Evolutionary conservation across 2,113 vertebrate genomes (phyloP), one percentile per base, ranked within the genome.

Genomic region (Cottus gobio): DNA sequence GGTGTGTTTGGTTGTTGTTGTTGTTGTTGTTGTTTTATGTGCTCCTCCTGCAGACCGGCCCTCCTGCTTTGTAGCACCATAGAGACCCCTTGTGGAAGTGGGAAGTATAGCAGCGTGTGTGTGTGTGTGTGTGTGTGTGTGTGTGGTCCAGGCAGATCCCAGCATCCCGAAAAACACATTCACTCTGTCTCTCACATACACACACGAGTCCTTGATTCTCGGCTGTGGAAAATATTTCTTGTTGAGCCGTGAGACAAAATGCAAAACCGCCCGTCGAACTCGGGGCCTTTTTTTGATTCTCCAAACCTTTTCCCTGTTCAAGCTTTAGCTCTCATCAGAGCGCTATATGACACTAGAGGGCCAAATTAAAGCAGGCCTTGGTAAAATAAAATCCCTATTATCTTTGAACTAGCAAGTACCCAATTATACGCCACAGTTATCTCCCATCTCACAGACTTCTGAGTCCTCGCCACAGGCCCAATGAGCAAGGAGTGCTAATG

Each of bases 1-100:
- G 48, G 11, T 77, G 64, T 68, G 65, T 83, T 73, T 80, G 7
- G 52, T 56, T 30, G 54, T 28, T 3, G 24, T 57, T 60, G 46
- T 69, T 50, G 36, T 57, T 79, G 50, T 70, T 56, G 63, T 54
- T 81, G 70, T 79, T 85, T 77, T 34, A 60, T 74, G 70, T 62
- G 42, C 74, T 87, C 28, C 30, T 75, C 31, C 76, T 77, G 58
- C 70, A 67, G 50, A 39, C 56, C 0, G n/a, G 42, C 30, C 39
- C 10, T 28, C 34, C 56, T 68, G 63, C 87, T 88, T 24, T 79
- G 79, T 46, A 77, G 86, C 87, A 52, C 87, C 84, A 90, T 71
- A 93, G 91, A 90, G 94, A 84, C 93, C 91, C 92, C 94, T 89
- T 70, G 88, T 94, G 94, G 89, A 77, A 3, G 2, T 9, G 15